Conservation (phyloP, 2,113 vertebrate genomes). For the Aepyceros melampus region DNA sequence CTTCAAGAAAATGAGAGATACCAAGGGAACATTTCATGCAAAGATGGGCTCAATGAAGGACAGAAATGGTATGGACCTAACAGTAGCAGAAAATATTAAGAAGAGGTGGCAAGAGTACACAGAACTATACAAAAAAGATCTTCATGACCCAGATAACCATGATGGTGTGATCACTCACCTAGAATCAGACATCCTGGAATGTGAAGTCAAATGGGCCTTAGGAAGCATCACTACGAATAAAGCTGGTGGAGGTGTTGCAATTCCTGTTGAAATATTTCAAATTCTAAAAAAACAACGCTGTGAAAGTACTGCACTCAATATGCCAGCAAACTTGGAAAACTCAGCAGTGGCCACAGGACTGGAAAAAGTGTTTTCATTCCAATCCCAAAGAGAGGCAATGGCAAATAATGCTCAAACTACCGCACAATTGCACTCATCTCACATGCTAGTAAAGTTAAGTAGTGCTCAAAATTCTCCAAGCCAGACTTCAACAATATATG, state of each 20-base stretch:
- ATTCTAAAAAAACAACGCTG: not conserved
- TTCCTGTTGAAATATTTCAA: not conserved
- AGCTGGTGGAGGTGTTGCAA: not conserved
- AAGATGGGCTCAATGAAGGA: not conserved
- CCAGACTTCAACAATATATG: not conserved
- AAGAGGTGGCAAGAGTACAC: not conserved
- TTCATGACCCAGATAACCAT: not conserved
- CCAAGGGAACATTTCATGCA: not conserved
- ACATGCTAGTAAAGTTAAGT: not conserved
- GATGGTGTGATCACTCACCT: not conserved
- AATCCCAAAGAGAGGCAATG: not conserved
- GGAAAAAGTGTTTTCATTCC: not conserved
- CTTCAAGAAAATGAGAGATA: not conserved
- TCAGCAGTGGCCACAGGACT: not conserved
- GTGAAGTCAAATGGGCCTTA: not conserved
- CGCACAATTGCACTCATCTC: not conserved
- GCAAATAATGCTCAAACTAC: not conserved
- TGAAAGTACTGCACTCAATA: not conserved
- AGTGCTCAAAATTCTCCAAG: not conserved
- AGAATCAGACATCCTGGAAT: not conserved
- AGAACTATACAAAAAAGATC: not conserved
- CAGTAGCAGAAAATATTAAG: not conserved
- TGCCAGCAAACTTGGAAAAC: not conserved
- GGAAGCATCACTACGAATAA: fast-evolving
- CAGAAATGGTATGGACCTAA: not conserved